phyloP scores from a whole-genome alignment of 2,113 vertebrate species.

The Neolamprologus ventralis region DNA sequence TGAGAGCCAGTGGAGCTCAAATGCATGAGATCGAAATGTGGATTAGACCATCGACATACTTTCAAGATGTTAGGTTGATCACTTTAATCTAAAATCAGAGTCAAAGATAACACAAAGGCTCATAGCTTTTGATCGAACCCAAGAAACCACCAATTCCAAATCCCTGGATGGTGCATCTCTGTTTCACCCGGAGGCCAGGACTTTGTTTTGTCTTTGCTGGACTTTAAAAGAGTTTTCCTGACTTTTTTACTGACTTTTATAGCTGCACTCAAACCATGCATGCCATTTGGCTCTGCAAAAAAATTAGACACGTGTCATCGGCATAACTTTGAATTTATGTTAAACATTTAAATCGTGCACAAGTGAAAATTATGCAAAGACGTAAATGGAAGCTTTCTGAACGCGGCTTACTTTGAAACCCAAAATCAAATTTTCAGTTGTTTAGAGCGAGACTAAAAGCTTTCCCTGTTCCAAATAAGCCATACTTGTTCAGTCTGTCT shows the following conservation, averaged over 20 bases:
- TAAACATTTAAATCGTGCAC: neutral
- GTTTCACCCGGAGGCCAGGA: neutral
- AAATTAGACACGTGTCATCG: fast-evolving
- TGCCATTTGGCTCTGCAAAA: neutral
- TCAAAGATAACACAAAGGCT: neutral
- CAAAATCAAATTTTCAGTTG: neutral
- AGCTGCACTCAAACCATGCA: neutral
- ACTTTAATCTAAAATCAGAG: neutral
- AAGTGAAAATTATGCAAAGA: neutral
- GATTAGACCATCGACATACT: neutral
- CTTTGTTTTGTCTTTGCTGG: neutral
- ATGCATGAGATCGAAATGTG: neutral
- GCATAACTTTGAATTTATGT: neutral
- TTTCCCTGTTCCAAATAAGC: neutral
- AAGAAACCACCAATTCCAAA: neutral
- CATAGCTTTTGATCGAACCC: neutral
- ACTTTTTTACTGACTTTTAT: neutral
- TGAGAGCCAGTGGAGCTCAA: neutral
- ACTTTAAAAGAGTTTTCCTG: neutral
- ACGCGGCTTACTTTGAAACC: neutral
- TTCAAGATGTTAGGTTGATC: neutral
- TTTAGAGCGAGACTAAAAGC: neutral
- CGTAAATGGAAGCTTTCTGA: neutral
- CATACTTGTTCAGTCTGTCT: neutral
- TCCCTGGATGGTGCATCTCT: neutral